These are phyloP conservation scores for Cryptocephalus moraei DNA, from an alignment of 2,888 invertebrate species.

Conservation along the genomic window DNA sequence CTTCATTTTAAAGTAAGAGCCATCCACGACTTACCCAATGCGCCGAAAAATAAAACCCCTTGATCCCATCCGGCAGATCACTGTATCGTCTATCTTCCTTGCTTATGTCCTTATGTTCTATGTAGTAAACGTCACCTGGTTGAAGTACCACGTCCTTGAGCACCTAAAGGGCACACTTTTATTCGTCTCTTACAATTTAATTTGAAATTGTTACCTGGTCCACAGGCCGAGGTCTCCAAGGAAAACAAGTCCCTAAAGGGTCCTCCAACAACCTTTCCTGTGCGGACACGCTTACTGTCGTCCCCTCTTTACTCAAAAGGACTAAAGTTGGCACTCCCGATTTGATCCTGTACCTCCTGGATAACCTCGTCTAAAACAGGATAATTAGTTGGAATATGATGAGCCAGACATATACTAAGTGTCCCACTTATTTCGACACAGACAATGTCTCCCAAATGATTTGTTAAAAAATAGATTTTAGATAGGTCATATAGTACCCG, in stretches of 20 bases:
- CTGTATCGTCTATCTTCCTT: conserved; percentile 37
- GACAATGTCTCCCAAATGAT: too few relatives aligned
- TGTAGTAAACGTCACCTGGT: conserved; percentile 28
- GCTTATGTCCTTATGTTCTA: conserved; percentile 26
- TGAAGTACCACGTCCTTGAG: conserved; percentile 41
- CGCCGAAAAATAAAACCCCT: conserved; percentile 79
- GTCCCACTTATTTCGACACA: too few relatives aligned
- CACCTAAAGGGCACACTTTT: conserved; percentile 23
- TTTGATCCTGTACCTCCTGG: conserved; percentile 66
- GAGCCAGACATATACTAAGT: too few relatives aligned
- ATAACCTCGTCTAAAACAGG: conserved; percentile 56
- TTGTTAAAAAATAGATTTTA: too few relatives aligned
- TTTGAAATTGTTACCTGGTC: conserved; percentile 37
- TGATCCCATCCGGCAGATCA: conserved; percentile 52
- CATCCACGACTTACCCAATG: conserved; percentile 59
- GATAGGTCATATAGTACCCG: too few relatives aligned
- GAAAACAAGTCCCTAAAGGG: conserved; percentile 56
- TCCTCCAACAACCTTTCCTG: conserved; percentile 60
- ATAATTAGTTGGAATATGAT: too few relatives aligned
- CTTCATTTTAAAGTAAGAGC: neutral
- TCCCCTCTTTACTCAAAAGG: conserved; percentile 55
- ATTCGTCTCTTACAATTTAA: neutral
- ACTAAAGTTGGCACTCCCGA: conserved; percentile 68
- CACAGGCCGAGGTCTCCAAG: conserved; percentile 67
- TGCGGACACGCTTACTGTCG: conserved; percentile 49